Evolutionary conservation across 2,888 invertebrate genomes (phyloP).

Genomic region (Desoria tigrina): DNA sequence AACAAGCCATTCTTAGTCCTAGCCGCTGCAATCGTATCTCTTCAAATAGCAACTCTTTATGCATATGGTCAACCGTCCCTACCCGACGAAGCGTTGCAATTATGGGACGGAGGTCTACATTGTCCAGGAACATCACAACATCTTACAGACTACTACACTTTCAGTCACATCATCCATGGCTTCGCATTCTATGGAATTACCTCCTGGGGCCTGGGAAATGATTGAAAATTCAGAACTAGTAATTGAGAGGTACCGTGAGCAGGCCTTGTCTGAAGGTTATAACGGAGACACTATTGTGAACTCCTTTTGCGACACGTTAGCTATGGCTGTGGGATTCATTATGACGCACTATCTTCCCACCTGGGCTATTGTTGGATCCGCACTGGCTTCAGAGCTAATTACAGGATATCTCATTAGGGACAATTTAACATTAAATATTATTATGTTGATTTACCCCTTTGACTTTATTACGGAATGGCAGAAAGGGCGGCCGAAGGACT

Average conservation of each 20-base stretch:
- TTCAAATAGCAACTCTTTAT: background rate
- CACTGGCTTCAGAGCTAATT: conserved; percentile 13
- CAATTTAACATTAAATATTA: conserved; percentile 19
- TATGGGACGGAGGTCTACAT: conserved; percentile 12
- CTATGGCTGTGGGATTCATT: conserved; percentile 21
- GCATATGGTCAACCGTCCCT: background rate
- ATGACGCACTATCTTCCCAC: conserved; percentile 1
- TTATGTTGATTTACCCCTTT: conserved; percentile 13
- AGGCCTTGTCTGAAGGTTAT: conserved; percentile 19
- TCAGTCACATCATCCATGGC: conserved; percentile 18
- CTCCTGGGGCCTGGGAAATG: conserved; percentile 7
- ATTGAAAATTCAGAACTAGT: conserved; percentile 18
- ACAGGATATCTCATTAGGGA: conserved; percentile 15
- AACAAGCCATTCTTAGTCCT: background rate
- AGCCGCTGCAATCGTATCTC: background rate
- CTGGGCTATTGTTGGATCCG: background rate
- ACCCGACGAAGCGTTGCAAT: background rate
- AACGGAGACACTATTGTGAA: conserved; percentile 20
- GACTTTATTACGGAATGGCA: conserved; percentile 22
- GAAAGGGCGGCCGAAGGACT: background rate
- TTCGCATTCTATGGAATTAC: conserved; percentile 9
- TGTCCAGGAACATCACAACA: conserved; percentile 18
- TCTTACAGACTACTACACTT: conserved; percentile 23
- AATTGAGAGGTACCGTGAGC: conserved; percentile 15
- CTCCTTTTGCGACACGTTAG: conserved; percentile 10